These are phyloP conservation scores for Stegodyphus dumicola DNA, from an alignment of 1,140 invertebrate genomes.

Conservation along the genomic window DNA sequence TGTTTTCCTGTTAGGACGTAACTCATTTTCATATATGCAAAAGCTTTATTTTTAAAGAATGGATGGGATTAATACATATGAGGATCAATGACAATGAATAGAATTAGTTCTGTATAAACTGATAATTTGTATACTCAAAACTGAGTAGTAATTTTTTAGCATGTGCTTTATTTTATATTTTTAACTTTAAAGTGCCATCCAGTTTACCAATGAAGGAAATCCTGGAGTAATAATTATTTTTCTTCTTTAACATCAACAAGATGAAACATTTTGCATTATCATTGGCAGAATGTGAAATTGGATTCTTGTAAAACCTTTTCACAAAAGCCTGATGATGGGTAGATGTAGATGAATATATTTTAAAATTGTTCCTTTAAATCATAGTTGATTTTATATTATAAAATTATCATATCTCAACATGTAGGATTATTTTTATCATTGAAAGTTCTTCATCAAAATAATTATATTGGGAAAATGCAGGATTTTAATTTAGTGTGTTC, in stretches of 20 bases:
- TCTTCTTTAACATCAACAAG: not conserved
- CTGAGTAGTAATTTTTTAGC: constrained; percentile 7
- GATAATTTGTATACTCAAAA: not conserved
- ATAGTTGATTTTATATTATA: not conserved
- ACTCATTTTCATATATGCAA: constrained; percentile 8
- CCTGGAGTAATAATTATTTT: constrained; percentile 1
- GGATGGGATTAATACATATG: not conserved
- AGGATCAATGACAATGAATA: not conserved
- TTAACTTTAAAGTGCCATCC: constrained; percentile 26
- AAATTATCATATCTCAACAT: not conserved
- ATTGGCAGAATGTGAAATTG: not conserved
- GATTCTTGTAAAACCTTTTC: not conserved
- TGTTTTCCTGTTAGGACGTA: constrained; percentile 1
- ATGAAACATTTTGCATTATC: not conserved
- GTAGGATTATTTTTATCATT: too few relatives aligned
- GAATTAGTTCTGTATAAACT: not conserved
- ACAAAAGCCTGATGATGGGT: too few relatives aligned
- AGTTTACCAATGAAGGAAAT: constrained; percentile 28
- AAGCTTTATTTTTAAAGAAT: constrained; percentile 21
- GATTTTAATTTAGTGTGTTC: not conserved
- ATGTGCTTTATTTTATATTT: not conserved
- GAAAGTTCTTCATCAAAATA: too few relatives aligned
- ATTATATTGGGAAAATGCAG: too few relatives aligned
- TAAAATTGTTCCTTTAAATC: not conserved
- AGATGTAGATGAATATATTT: not conserved